Conservation (phyloP, 1,140 invertebrate genomes). For the Latrodectus geometricus region DNA sequence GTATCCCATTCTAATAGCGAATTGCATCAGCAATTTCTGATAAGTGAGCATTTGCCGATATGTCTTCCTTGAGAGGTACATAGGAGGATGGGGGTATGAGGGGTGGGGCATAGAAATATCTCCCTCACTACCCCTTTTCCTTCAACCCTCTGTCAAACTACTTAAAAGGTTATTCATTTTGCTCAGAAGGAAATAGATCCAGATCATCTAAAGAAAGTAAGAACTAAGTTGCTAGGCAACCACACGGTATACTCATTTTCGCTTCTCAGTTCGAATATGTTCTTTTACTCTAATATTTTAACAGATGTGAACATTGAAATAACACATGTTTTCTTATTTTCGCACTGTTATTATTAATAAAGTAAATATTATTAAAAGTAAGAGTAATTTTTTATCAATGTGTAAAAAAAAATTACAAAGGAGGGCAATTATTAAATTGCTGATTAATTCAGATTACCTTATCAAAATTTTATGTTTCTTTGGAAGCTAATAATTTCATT, state of each 20-base stretch:
- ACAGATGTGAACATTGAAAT: too few species aligned
- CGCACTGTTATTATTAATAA: too few species aligned
- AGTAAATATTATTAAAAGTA: too few species aligned
- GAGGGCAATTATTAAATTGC: too few species aligned
- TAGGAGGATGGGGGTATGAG: not conserved
- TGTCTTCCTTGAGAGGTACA: not conserved
- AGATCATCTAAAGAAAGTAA: constrained; percentile 27
- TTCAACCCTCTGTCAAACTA: constrained; percentile 12
- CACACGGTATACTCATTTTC: not conserved
- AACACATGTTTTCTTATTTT: too few species aligned
- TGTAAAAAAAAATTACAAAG: too few species aligned
- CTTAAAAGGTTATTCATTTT: constrained; percentile 2
- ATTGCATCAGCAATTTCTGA: constrained; percentile 48
- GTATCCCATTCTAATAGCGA: constrained; percentile 10
- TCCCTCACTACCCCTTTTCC: not conserved
- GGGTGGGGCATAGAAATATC: not conserved
- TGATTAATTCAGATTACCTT: too few species aligned
- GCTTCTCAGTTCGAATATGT: too few species aligned
- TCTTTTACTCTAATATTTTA: too few species aligned
- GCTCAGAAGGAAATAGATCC: constrained; percentile 42
- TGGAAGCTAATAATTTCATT: too few species aligned
- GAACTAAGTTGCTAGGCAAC: constrained; percentile 29
- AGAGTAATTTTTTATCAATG: too few species aligned
- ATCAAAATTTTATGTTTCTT: too few species aligned
- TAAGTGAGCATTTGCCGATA: constrained; percentile 30